Conservation (phyloP, 2,888 invertebrate species). For the Xestia ashworthii region DNA sequence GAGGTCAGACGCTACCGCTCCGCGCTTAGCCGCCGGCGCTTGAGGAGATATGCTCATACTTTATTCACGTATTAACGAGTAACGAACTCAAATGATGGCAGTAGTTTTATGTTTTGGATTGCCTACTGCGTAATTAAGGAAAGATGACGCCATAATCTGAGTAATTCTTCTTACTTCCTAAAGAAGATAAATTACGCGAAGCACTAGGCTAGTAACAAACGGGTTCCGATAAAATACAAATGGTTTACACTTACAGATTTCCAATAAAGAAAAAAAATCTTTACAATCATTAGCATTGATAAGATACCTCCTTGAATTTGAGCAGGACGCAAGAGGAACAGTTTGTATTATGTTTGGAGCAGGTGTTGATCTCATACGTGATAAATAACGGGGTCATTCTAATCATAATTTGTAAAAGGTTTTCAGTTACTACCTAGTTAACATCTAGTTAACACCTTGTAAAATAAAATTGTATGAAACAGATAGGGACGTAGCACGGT, state of each 20-base stretch:
- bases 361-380: not conserved
- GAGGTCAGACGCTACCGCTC: not conserved
- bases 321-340: too few species aligned
- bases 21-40: not conserved
- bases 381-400: not conserved
- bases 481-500: not conserved
- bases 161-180: too few species aligned
- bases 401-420: not conserved
- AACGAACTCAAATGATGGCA: not conserved
- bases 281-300: too few species aligned
- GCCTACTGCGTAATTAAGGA: not conserved
- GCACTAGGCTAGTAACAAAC: too few species aligned
- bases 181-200: too few species aligned
- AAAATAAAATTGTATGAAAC: not conserved
- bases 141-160: too few species aligned
- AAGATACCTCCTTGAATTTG: too few species aligned
- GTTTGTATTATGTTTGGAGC: not conserved
- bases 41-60: not conserved
- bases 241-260: too few species aligned
- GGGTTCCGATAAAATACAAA: too few species aligned
- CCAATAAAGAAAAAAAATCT: too few species aligned
- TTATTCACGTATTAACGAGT: conserved; percentile 16
- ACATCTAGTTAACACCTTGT: not conserved
- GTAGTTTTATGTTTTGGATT: not conserved
- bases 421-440: not conserved